Evolutionary conservation across 2,888 invertebrate genomes (phyloP), one percentile per base, ranked within the genome.

Genomic region (Metacarcinus magister): DNA sequence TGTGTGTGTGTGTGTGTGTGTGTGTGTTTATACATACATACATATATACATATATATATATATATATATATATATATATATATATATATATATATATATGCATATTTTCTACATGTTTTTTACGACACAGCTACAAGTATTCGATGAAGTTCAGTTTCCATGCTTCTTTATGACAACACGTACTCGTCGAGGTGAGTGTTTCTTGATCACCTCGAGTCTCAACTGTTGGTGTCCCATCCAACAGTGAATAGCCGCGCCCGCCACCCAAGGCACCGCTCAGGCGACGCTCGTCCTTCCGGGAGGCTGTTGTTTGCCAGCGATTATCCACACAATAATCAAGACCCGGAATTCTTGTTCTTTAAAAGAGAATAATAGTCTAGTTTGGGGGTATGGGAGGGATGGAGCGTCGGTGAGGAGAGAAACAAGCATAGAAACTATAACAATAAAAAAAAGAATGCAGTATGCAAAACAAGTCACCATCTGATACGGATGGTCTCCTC

Each of bases 31-130:
- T n/a, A n/a, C n/a, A n/a, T n/a, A n/a, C n/a, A n/a, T n/a, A n/a
- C n/a, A 94, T 94, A 94, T 94, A 94, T 94, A 94, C 82, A 94
- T 94, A 94, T 94, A 94, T 94, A 94, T 94, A 94, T 82, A 94
- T 94, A 43, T 94, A 94, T 94, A 7, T 94, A 94, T 94, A 94
- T 94, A 67, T 67, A 94, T 67, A 94, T 67, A 28, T 89, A 89
- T 89, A 89, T 89, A 10, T 89, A 89, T 89, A 43, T 92, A 92
- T 92, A 92, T 92, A 48, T 48, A 48, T 48, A 48, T 48, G 10
- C 10, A 48, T 48, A 54, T 2, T 13, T 2, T 39, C 39, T 39
- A 39, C 39, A 39, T 39, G 39, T 39, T 39, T 39, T 39, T 39
- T 39, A 39, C 39, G 39, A 39, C 39, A 39, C 39, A 39, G 39